Conservation (phyloP, 1,140 invertebrate species). For the Meteorus sp. region DNA sequence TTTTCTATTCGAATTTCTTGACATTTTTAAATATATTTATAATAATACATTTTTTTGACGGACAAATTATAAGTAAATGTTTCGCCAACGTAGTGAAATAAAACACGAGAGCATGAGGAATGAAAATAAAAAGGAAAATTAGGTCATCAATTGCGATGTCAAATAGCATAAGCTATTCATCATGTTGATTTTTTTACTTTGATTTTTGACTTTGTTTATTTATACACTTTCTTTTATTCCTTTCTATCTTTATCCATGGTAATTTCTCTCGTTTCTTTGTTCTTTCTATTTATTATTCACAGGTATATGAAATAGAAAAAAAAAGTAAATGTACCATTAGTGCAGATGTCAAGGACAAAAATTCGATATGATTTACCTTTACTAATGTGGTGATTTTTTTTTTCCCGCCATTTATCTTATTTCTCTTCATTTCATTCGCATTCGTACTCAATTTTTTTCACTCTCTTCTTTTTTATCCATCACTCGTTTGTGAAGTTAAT, state of each 20-base stretch:
- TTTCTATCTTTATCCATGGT: too few relatives aligned
- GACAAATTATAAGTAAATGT: too few relatives aligned
- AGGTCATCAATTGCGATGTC: too few relatives aligned
- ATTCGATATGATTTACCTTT: slow-evolving; percentile 10
- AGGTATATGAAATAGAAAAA: too few relatives aligned
- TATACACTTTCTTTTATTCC: too few relatives aligned
- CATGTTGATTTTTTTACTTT: slow-evolving; percentile 27
- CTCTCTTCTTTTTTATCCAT: slow-evolving; percentile 2
- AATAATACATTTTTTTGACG: too few relatives aligned
- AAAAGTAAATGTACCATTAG: slow-evolving; percentile 36
- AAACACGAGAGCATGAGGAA: background rate
- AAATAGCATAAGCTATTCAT: slow-evolving; percentile 30
- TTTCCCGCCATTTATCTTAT: slow-evolving; percentile 16
- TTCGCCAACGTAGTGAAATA: too few relatives aligned
- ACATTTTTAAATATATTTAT: too few relatives aligned
- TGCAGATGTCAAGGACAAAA: slow-evolving; percentile 37
- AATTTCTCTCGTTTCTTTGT: too few relatives aligned
- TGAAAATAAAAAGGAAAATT: too few relatives aligned
- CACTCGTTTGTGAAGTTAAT: slow-evolving; percentile 3
- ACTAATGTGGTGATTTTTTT: slow-evolving; percentile 30
- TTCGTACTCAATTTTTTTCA: background rate
- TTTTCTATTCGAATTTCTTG: too few relatives aligned
- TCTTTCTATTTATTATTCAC: too few relatives aligned
- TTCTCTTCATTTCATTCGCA: background rate
- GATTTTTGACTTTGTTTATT: slow-evolving; percentile 18